Conservation (phyloP, 2,797 vertebrate genomes). For the Sphenodon punctatus region DNA sequence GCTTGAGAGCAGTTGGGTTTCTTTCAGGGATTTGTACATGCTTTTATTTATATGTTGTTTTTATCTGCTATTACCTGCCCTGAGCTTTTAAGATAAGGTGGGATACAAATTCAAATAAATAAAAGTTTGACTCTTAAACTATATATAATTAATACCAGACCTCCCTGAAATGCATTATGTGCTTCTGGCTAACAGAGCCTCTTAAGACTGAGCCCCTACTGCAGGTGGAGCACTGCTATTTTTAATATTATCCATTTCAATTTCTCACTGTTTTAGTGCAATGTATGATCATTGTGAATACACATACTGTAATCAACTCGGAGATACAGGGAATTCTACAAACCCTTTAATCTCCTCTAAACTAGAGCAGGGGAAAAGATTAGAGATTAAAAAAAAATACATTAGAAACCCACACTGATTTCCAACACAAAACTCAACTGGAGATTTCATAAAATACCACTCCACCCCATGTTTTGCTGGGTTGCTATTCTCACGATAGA, state of each 20-base stretch:
- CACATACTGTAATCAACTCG: neutral
- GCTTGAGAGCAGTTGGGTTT: too few species aligned
- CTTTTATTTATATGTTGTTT: too few species aligned
- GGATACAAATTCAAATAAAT: too few species aligned
- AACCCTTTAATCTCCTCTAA: neutral
- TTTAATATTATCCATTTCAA: constrained; percentile 1
- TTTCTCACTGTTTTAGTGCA: neutral
- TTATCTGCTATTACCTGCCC: too few species aligned
- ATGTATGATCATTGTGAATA: neutral
- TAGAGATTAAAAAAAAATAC: constrained; percentile 28
- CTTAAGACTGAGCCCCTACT: neutral
- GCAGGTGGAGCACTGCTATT: neutral
- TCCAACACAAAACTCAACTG: neutral
- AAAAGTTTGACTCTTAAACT: too few species aligned
- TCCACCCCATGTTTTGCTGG: neutral
- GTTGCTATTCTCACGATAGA: neutral
- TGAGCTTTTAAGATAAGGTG: too few species aligned
- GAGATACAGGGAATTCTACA: neutral
- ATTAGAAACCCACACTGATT: neutral
- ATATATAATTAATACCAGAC: too few species aligned
- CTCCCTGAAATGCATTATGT: neutral
- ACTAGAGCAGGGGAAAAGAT: neutral
- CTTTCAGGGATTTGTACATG: too few species aligned
- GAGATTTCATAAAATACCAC: neutral
- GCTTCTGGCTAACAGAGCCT: neutral